Base-by-base conservation (phyloP, 2,113 vertebrate species). In the Hemibagrus wyckioides region DNA sequence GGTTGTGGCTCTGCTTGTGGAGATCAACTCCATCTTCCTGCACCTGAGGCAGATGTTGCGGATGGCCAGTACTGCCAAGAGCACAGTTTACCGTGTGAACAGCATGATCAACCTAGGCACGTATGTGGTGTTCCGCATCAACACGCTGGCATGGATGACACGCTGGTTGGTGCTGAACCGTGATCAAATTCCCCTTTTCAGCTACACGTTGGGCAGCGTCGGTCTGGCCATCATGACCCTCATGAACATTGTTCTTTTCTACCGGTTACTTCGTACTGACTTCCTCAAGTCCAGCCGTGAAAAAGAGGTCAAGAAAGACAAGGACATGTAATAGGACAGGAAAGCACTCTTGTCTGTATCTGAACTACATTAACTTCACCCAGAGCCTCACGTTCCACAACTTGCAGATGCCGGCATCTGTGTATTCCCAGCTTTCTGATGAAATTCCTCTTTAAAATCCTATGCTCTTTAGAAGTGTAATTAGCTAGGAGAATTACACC, bases 1-100 rank as follows among this genome's bases (percentile, higher is more conserved):
- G 0, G 93, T 97, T 5, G 96, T 99, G 91, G 97, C 97, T 69
- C 92, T 99, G 39, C 91, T 99, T 89, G 96, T 99, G 90, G 97
- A 98, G 93, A 95, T 99, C 63, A 99, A 99, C 93, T 98, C 98
- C 0, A 91, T 96, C 92, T 98, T 97, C 93, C 96, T 98, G 23
- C 96, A 98, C 92, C 91, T 98, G 69, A 92, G 96, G 54, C 96
- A 97, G 86, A 93, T 97, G 69, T 95, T 98, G 79, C 95, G 96
- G 10, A 96, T 98, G 95, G 96, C 96, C 85, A 91, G 52, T 93
- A 92, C 94, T 69, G 90, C 92, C 17, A 83, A 90, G 59, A 91
- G 94, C 88, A 88, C 93, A 6, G 89, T 92, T 85, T 98, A 97
- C 94, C 95, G 95, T 0, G 83, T 98, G 90, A 96, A 96, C 95